Percentiles rank a stretch among this genome's conserved stretches.
These are phyloP conservation scores for Anarrhichthys ocellatus DNA, from an alignment of 2,113 vertebrate species.

Conservation along the genomic window DNA sequence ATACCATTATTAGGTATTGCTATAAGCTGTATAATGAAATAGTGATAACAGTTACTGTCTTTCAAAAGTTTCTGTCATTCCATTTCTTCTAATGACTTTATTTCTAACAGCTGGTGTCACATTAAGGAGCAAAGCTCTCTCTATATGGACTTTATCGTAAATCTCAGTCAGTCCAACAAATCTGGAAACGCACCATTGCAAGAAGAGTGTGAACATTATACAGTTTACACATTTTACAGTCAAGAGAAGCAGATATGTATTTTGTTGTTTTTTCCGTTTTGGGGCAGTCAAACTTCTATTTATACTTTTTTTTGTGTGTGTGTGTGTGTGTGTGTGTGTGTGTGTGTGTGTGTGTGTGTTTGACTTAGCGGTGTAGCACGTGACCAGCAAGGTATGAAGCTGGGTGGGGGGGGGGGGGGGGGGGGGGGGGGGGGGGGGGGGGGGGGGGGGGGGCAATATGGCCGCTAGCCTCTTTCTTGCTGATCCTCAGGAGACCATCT, in stretches of 20 bases:
- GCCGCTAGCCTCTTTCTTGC: conserved; percentile 97
- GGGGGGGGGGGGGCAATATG: conserved; percentile 77
- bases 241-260: conserved; percentile 20
- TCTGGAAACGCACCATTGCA: conserved; percentile 13
- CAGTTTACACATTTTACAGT: conserved; percentile 27
- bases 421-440: conserved; percentile 4
- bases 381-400: conserved; percentile 71
- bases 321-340: conserved; percentile 41
- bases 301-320: conserved; percentile 72
- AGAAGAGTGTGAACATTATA: conserved; percentile 20
- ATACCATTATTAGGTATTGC: background rate
- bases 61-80: conserved; percentile 1
- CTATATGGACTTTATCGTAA: background rate
- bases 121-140: conserved; percentile 20
- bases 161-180: conserved; percentile 19
- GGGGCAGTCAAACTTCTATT: conserved; percentile 38
- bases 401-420: conserved; percentile 1
- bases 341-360: conserved; percentile 20
- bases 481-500: conserved; percentile 99
- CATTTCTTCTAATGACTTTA: background rate
- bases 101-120: background rate
- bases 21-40: no score
- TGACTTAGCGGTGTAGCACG: conserved; percentile 79
- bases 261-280: background rate
- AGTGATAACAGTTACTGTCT: background rate